Percentiles rank a stretch among this genome's conserved stretches.
Evolutionary conservation across 2,888 invertebrate species (phyloP).

Genomic region (Xestia ashworthii): DNA sequence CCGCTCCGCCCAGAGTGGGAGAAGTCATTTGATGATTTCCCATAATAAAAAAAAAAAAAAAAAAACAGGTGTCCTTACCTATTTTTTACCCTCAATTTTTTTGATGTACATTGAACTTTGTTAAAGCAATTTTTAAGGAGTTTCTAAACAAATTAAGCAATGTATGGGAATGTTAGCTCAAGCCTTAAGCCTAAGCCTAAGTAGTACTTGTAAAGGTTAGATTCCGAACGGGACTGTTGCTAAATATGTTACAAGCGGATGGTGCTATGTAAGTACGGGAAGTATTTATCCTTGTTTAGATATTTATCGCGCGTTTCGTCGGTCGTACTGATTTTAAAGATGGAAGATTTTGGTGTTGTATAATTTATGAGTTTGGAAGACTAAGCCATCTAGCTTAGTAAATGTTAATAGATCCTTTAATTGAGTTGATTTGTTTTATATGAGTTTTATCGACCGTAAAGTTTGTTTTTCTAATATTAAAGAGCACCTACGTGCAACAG

Average conservation of each 20-base stretch:
- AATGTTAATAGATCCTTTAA: neutral
- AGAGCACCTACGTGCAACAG: neutral
- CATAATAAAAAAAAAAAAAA: no score
- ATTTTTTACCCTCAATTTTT: no score
- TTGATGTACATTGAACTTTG: no score
- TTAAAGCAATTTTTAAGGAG: no score
- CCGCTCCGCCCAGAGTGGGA: no score
- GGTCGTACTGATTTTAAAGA: conserved; percentile 10
- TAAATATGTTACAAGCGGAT: conserved; percentile 58
- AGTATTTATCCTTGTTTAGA: conserved; percentile 39
- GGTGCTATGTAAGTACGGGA: conserved; percentile 35
- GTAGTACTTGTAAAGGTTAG: conserved; percentile 48
- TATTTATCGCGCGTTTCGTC: conserved; percentile 8
- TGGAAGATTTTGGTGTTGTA: neutral
- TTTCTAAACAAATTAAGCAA: neutral
- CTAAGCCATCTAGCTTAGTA: neutral
- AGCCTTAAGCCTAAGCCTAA: no score
- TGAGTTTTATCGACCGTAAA: no score
- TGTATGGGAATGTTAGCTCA: conserved; percentile 5
- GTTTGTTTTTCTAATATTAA: neutral
- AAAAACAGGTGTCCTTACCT: no score
- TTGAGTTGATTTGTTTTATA: no score
- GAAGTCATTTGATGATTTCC: no score
- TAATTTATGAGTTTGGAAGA: neutral
- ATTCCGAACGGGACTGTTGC: conserved; percentile 50